Base-by-base conservation (phyloP, 2,888 invertebrate species). In the Ochlodes sylvanus region DNA sequence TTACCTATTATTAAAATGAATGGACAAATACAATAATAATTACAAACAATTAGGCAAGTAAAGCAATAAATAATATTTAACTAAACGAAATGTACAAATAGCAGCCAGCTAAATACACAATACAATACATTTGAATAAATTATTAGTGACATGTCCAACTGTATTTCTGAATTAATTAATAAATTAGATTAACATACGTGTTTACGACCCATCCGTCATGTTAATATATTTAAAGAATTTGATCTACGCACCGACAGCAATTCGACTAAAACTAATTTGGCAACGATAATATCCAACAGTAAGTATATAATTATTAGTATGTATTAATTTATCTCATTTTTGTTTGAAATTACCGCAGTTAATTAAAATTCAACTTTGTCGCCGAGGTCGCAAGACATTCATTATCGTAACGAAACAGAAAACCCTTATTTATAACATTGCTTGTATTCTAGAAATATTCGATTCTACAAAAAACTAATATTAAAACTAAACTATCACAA, bases 401-500 rank as follows among this genome's bases (percentile, higher is more conserved):
- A n/a, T 38, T 2, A 38, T 38, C 38, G 2, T 38, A 38, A 38
- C 12, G 12, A 38, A 38, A 38, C 2, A 27, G 27, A 27, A 27
- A 27, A 27, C 27, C 27, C 5, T 27, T 4, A 5, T n/a, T 50
- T 17, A 61, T 7, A 61, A 32, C 50, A 63, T 63, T 63, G 62
- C 62, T 63, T 63, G 52, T 63, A 63, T 27, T 63, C 62, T 54
- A 63, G 15, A 63, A 38, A 21, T 7, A 54, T 54, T 21, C 62
- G 41, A 63, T 52, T 63, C 62, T 41, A 52, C 52, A 50, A 32
- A 62, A 34, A 19, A 61, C 52, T 71, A 70, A 71, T 72, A 74
- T 73, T 73, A 63, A 75, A 77, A 80, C 82, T 84, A 86, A 75
- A 84, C 84, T 85, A 85, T 86, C 82, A 83, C 81, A 85, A 77